Evolutionary conservation across 2,888 invertebrate genomes (phyloP).

Genomic region (Sarcophaga carnaria): DNA sequence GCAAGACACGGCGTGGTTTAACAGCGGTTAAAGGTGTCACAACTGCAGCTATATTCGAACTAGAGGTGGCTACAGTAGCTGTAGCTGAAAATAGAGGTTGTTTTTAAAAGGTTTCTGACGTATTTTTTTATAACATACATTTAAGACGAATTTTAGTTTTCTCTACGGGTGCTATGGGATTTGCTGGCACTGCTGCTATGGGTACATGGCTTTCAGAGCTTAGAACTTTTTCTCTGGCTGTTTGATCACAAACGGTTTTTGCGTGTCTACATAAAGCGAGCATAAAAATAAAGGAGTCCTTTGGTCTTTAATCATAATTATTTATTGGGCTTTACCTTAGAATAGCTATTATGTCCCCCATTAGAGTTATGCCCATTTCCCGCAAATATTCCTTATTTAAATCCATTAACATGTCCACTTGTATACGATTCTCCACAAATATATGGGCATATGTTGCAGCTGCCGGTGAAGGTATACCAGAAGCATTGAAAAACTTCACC

Average conservation of each 20-base stretch:
- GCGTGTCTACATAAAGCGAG: conserved; percentile 82
- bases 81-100: conserved; percentile 19
- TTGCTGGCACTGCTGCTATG: conserved; percentile 83
- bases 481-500: conserved; percentile 93
- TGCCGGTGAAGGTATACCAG: conserved; percentile 89
- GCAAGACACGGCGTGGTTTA: conserved; percentile 80
- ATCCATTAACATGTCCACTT: conserved; percentile 92
- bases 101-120: too few relatives aligned
- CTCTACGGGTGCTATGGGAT: conserved; percentile 70
- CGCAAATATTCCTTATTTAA: conserved; percentile 92
- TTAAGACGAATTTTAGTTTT: conserved; percentile 71
- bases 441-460: conserved; percentile 92
- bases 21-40: conserved; percentile 74
- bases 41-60: conserved; percentile 59
- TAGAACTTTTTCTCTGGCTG: conserved; percentile 84
- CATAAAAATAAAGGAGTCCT: not conserved
- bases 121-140: conserved; percentile 48
- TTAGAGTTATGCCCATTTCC: conserved; percentile 93
- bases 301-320: not conserved
- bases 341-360: conserved; percentile 88
- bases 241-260: conserved; percentile 84
- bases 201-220: conserved; percentile 82
- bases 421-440: conserved; percentile 93
- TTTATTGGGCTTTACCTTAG: conserved; percentile 82
- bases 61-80: conserved; percentile 43